Base-by-base conservation (phyloP, 2,888 invertebrate species). In the Amphipyra berbera region DNA sequence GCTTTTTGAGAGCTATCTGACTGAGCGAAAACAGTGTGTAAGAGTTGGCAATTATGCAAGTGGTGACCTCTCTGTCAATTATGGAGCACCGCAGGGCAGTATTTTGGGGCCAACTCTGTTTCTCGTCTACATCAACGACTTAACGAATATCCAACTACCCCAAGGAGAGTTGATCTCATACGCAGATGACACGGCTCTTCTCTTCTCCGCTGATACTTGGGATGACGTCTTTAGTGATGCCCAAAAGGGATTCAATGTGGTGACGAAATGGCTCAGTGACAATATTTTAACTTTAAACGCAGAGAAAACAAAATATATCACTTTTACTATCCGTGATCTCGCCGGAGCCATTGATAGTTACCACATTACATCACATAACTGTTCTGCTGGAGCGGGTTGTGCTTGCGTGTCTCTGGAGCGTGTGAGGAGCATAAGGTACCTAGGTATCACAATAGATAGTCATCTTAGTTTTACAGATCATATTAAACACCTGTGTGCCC, bases 231-330 rank as follows among this genome's bases (percentile, higher is more conserved):
- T 41, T 41, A 41, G 8, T 41, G 7, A 1, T 41, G 14, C 41
- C 41, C 41, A 41, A 41, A 41, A 41, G 41, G 41, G 41, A 41
- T 41, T 41, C 41, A 41, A 41, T 41, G 14, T 41, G 41, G 41
- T 41, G 41, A 41, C 2, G 14, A 41, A 41, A 41, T 41, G 41
- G 14, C 14, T 41, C 14, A 14, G 41, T 37, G 37, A 37, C 37
- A 10, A 37, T 10, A 37, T 30, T 7, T 7, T 30, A 30, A 30
- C 30, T 30, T 4, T 3, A 38, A 12, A 38, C 10, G 1, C n/a
- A 4, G 38, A 38, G 12, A 38, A 38, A n/a, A 38, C 38, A 4
- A 38, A 38, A 38, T 38, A 38, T 38, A 38, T 38, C 1, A 38
- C 38, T 10, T 38, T 38, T 38, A 38, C n/a, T 10, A 38, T 38